These are phyloP conservation scores for Leptocoma aspasia DNA, from an alignment of 2,113 vertebrate species.

Conservation along the genomic window DNA sequence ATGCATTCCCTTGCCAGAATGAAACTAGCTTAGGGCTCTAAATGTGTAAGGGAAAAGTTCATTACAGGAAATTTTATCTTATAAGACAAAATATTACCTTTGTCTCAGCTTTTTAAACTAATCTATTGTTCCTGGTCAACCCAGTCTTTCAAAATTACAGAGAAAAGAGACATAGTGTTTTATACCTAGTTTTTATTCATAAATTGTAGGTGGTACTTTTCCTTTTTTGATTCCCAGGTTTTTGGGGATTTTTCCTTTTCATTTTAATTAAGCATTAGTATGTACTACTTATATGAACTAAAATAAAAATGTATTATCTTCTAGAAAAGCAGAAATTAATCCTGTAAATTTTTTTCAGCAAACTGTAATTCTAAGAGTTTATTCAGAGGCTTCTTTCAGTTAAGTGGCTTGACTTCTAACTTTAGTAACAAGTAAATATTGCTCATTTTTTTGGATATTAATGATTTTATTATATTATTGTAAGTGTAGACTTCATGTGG, in stretches of 20 bases:
- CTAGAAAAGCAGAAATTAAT: background rate
- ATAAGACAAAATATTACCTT: background rate
- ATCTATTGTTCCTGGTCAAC: background rate
- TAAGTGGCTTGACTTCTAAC: background rate
- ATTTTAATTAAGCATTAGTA: background rate
- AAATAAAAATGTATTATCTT: background rate
- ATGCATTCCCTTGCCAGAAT: background rate
- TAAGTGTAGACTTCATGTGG: background rate
- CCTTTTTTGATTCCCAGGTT: background rate
- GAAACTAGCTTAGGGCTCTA: background rate
- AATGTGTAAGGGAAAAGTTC: background rate
- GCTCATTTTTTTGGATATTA: background rate
- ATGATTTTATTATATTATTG: background rate
- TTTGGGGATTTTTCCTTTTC: background rate
- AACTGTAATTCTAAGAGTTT: background rate
- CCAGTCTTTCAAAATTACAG: background rate
- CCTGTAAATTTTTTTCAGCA: background rate
- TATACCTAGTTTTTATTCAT: background rate
- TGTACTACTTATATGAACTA: background rate
- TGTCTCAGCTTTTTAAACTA: background rate
- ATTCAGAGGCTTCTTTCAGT: background rate
- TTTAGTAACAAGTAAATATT: background rate
- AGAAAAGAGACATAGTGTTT: background rate
- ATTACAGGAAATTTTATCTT: background rate
- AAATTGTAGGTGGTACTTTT: background rate